phyloP scores from a whole-genome alignment of 2,797 vertebrate genomes.

The Amblyopsis hoosieri region DNA sequence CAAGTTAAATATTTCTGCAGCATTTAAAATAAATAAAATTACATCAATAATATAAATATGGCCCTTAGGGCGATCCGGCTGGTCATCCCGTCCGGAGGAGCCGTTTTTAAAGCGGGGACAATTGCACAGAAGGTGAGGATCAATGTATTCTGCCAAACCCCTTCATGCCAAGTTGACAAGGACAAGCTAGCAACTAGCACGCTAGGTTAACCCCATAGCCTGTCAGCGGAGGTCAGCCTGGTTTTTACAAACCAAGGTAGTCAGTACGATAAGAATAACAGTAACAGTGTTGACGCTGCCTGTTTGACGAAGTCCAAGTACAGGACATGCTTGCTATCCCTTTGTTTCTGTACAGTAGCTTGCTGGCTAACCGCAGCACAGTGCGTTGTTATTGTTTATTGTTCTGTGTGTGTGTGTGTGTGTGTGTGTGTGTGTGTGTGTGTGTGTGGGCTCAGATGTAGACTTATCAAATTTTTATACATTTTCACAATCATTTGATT shows the following conservation, averaged over 20 bases:
- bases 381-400: background rate
- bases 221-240: conserved; percentile 3
- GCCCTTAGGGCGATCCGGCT: conserved; percentile 61
- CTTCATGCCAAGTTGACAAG: conserved; percentile 33
- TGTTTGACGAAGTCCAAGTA: too few species aligned
- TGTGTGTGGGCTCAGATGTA: too few species aligned
- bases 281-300: too few species aligned
- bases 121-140: conserved; percentile 56
- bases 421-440: too few species aligned
- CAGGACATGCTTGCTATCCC: too few species aligned
- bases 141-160: background rate
- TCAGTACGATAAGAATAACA: background rate
- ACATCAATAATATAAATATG: conserved; percentile 49
- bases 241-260: background rate
- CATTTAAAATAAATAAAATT: conserved; percentile 11
- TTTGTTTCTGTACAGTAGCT: too few species aligned
- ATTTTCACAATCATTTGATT: too few species aligned
- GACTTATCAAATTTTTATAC: too few species aligned
- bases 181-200: conserved; percentile 41
- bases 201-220: conserved; percentile 18
- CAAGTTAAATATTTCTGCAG: conserved; percentile 39
- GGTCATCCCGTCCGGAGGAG: conserved; percentile 52
- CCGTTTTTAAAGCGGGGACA: conserved; percentile 30
- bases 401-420: background rate
- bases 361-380: too few species aligned